Base-by-base conservation (phyloP, 1,140 invertebrate species). In the Lasioglossum albipes region DNA sequence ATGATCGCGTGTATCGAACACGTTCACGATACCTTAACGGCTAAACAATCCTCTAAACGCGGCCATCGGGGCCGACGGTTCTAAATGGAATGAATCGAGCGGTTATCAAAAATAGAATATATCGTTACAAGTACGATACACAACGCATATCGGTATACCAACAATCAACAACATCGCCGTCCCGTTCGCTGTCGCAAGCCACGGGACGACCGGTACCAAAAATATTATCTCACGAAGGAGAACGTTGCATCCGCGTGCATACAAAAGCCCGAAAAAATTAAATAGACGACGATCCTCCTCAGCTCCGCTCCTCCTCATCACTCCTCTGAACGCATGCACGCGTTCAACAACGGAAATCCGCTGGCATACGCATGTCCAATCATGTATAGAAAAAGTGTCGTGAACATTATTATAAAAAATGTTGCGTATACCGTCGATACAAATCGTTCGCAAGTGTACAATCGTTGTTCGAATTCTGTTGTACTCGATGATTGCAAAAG, bases 381-480 rank as follows among this genome's bases (percentile, higher is more conserved):
- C 54, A 82, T 85, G 64, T 65, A 86, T 81, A 81, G 82, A 88
- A 59, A 88, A 88, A 78, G 49, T 67, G 16, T 72, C 9, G 9
- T 3, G 45, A 49, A 49, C 45, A 49, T 36, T 36, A 36, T 36
- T 36, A 36, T 36, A 36, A 36, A 36, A 36, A 36, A 36, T 13
- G 45, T 49, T 12, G 45, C 45, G 45, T 12, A 12, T 36, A 36
- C 36, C 2, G 36, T 36, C 36, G 36, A 36, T 36, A 36, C 36
- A 3, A 36, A 36, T 36, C 36, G 36, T 36, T 36, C 36, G 36
- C 5, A 36, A 36, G 5, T 36, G 36, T 36, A 36, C 36, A 49
- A 49, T 49, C 45, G 45, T 49, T 49, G 13, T 49, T 13, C 45
- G 12, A 49, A 49, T 13, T 10, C 10, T 2, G 13, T 12, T 36